Conservation (phyloP, 2,888 invertebrate genomes). For the Tholera decimalis region DNA sequence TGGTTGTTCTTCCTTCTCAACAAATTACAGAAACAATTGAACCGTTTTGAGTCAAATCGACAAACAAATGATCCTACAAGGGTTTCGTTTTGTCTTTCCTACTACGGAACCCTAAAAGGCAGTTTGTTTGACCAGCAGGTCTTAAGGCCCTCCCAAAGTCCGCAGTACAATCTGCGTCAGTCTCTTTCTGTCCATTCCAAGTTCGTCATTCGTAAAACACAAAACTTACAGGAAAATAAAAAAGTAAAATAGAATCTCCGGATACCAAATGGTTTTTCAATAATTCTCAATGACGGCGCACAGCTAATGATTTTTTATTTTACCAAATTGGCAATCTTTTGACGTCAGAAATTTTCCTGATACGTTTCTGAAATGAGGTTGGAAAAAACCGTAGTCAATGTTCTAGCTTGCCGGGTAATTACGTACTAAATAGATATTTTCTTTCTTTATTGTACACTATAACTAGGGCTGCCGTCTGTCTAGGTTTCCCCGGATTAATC, state of each 20-base stretch:
- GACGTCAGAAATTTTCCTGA: conserved; percentile 16
- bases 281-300: conserved; percentile 3
- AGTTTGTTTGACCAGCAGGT: not conserved
- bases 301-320: not conserved
- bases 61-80: no score
- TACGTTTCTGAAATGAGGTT: not conserved
- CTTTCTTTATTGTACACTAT: no score
- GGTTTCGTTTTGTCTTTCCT: no score
- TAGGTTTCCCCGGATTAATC: no score
- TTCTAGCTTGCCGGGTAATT: not conserved
- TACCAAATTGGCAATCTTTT: not conserved
- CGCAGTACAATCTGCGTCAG: not conserved
- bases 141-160: not conserved
- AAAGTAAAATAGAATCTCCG: conserved; percentile 20
- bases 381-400: not conserved
- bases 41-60: no score
- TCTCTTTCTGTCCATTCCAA: not conserved
- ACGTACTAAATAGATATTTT: no score
- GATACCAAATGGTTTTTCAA: conserved; percentile 14
- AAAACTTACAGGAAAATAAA: conserved; percentile 9
- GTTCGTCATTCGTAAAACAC: conserved; percentile 6
- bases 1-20: no score
- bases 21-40: no score
- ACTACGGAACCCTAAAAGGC: no score
- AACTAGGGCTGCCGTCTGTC: no score